phyloP scores from a whole-genome alignment of 2,797 vertebrate species.

The Leptatherina wallacei region DNA sequence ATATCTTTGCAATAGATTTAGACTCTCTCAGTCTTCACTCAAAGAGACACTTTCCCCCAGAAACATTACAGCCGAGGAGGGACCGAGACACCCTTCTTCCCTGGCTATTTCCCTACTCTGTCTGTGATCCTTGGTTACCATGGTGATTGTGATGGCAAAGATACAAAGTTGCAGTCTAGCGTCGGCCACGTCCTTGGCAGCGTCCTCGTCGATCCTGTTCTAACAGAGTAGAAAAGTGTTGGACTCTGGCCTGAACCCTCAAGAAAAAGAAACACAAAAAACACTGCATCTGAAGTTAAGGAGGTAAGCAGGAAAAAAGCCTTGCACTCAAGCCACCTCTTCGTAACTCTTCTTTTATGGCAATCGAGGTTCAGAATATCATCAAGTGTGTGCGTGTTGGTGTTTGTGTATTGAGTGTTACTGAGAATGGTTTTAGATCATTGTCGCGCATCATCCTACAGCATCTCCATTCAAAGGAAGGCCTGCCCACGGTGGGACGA shows the following conservation, averaged over 20 bases:
- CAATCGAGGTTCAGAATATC: constrained; percentile 67
- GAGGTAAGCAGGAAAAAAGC: constrained; percentile 81
- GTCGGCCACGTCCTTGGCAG: constrained; percentile 62
- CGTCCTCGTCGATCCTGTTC: constrained; percentile 62
- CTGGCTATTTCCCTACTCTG: constrained; percentile 49
- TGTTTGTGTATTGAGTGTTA: constrained; percentile 32
- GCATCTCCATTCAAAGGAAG: constrained; percentile 70
- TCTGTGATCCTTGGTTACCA: constrained; percentile 72
- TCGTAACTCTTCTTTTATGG: constrained; percentile 66
- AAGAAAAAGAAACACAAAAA: constrained; percentile 66
- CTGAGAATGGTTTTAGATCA: constrained; percentile 65
- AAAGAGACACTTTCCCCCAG: constrained; percentile 51
- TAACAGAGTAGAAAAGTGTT: constrained; percentile 68
- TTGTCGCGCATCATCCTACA: constrained; percentile 73
- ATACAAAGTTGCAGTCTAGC: constrained; percentile 66
- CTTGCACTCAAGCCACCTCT: constrained; percentile 59
- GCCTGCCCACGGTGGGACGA: constrained; percentile 62
- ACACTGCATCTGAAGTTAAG: constrained; percentile 80
- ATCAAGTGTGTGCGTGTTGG: constrained; percentile 29
- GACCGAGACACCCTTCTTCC: constrained; percentile 48
- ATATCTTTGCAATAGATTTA: constrained; percentile 81
- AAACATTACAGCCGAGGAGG: constrained; percentile 52
- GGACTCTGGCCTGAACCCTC: constrained; percentile 72
- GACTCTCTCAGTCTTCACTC: constrained; percentile 50
- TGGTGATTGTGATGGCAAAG: constrained; percentile 79